These are phyloP conservation scores for Mastacembelus armatus DNA, from an alignment of 2,797 vertebrate species.

Conservation along the genomic window DNA sequence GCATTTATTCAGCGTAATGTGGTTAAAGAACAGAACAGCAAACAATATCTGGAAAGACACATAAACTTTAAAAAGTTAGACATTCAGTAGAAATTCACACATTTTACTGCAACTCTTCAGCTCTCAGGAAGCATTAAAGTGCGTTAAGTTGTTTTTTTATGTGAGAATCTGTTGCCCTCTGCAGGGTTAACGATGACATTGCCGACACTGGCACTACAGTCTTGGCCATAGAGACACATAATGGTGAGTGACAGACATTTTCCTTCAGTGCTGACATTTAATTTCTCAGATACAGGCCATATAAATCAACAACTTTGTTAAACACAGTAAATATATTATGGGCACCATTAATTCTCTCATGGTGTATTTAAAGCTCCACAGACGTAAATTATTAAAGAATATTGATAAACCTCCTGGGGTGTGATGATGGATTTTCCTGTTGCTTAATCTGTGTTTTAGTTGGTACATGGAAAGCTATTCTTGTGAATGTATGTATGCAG, in stretches of 20 bases:
- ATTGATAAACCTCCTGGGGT: neutral
- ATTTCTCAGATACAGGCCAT: neutral
- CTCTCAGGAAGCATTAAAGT: neutral
- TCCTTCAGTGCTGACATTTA: neutral
- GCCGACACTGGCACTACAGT: constrained; percentile 87
- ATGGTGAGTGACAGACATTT: constrained; percentile 65
- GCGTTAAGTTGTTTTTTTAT: constrained; percentile 21
- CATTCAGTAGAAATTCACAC: neutral
- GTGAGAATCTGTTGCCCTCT: constrained; percentile 69
- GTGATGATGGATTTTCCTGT: neutral
- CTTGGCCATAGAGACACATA: constrained; percentile 89
- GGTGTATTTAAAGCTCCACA: neutral
- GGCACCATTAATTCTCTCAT: neutral
- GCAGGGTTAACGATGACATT: constrained; percentile 87
- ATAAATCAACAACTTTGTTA: neutral
- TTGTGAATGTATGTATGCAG: neutral
- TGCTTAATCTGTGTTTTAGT: neutral
- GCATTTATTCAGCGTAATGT: neutral
- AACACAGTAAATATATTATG: too few relatives aligned
- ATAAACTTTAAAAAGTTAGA: neutral
- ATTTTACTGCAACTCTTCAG: neutral
- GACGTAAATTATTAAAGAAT: neutral
- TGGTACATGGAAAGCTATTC: neutral
- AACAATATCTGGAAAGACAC: neutral
- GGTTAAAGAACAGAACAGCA: neutral